Evolutionary conservation across 2,797 vertebrate genomes (phyloP), one percentile per base, ranked within the genome.

Genomic region (Darevskia mixta): DNA sequence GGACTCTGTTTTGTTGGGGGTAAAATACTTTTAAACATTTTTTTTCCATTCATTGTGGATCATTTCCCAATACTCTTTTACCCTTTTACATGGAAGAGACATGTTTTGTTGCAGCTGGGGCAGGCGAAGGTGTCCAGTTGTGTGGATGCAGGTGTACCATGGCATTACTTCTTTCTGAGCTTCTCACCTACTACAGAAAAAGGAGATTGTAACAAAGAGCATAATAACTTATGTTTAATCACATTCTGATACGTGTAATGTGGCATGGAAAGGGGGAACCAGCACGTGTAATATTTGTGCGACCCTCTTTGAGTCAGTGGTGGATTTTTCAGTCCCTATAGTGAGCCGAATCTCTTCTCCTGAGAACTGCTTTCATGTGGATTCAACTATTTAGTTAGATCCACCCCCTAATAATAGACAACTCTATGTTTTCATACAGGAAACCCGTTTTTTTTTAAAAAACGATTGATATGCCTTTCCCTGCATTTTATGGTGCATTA

Each of bases 351-450:
- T 84, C 66, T 84, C 10, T 61, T 8, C 55, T 3, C 2, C n/a
- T 64, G 85, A 91, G 32, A 91, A 45, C 18, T 71, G 13, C 92
- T 92, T 88, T 87, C 82, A 86, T 91, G 88, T 91, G 79, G 80
- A 85, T 41, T 82, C 86, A 67, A 43, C 35, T 79, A 61, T 75
- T 89, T 88, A 92, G 32, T 69, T 79, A 91, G 95, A 27, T n/a
- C 69, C 29, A 94, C 91, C 90, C 89, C 82, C 45, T 77, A 89
- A 29, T 64, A 94, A 91, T 88, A 66, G 88, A 72, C 90, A 90
- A 94, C 88, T 90, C 90, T 83, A 93, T 93, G 88, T 13, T 93
- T 94, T 91, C 85, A 90, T 89, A 91, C 86, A 93, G 91, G 91
- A 95, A 96, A 95, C 90, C 13, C n/a, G 86, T 88, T 91, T 61